Percentiles rank a stretch among this genome's conserved stretches.
Conservation (phyloP, 2,797 vertebrate species). For the Sebastes nivosus region DNA sequence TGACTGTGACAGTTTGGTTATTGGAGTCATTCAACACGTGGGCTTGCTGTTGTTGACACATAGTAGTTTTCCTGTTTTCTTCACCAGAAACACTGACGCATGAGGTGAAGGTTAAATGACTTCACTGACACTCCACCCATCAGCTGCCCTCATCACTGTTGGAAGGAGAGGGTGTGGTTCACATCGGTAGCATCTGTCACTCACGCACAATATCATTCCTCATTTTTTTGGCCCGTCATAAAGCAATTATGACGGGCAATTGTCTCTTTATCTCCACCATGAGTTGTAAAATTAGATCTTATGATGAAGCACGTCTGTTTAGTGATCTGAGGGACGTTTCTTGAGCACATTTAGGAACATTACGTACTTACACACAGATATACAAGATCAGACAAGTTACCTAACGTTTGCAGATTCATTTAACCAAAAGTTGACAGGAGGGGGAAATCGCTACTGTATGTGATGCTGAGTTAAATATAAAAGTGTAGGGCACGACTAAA, state of each 20-base stretch:
- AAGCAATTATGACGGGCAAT: neutral
- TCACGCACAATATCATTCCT: neutral
- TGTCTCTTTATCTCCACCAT: neutral
- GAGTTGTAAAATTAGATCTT: neutral
- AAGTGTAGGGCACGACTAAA: too few relatives aligned
- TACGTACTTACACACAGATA: neutral
- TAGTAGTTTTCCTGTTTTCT: neutral
- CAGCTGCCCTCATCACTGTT: slow-evolving; percentile 3
- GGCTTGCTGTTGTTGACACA: neutral
- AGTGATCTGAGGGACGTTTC: neutral
- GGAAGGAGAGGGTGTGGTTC: slow-evolving; percentile 22
- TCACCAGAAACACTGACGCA: neutral
- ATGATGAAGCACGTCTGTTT: neutral
- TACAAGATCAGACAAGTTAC: neutral
- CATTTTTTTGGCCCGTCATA: neutral
- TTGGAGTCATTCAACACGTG: neutral
- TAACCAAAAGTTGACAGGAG: neutral
- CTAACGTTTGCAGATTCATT: neutral
- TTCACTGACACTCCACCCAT: slow-evolving; percentile 24
- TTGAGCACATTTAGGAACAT: neutral
- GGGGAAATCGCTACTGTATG: neutral
- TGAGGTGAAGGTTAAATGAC: slow-evolving; percentile 7
- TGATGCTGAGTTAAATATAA: neutral
- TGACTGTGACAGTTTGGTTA: neutral
- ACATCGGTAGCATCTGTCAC: neutral